Evolutionary conservation across 2,888 invertebrate species (phyloP).

Genomic region (Allophyes oxyacanthae): DNA sequence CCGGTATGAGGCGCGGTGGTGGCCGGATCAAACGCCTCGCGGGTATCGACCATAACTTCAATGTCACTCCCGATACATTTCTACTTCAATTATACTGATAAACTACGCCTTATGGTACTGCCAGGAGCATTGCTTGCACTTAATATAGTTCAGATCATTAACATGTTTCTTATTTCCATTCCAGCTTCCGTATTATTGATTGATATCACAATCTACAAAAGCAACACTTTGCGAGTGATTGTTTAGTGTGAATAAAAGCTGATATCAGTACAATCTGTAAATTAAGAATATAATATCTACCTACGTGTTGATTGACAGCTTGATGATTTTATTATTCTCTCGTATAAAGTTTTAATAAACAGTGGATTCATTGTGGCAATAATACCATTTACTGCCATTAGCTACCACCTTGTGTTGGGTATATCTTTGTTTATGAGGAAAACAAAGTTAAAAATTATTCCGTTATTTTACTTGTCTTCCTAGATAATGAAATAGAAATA

Average conservation of each 20-base stretch:
- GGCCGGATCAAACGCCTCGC: constrained; percentile 75
- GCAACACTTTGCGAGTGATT: not conserved
- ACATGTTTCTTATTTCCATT: not conserved
- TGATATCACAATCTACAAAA: not conserved
- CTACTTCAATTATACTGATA: constrained; percentile 47
- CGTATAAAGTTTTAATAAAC: not conserved
- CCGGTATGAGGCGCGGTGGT: constrained; percentile 80
- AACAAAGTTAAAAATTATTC: constrained; percentile 4
- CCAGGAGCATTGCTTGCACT: not conserved
- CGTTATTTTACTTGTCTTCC: not conserved
- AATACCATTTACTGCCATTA: no score
- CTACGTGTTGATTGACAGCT: not conserved
- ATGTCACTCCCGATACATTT: constrained; percentile 65
- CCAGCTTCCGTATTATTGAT: constrained; percentile 1
- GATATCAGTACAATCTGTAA: not conserved
- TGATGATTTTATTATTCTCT: not conserved
- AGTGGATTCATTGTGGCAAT: not conserved
- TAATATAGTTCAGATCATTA: constrained; percentile 1
- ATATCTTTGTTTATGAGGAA: not conserved
- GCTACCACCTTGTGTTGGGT: no score
- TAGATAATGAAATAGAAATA: constrained; percentile 5
- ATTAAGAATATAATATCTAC: not conserved
- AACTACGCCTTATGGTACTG: constrained; percentile 10
- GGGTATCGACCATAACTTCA: constrained; percentile 77
- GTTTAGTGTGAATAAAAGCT: not conserved